A percentile compares a stretch with the other conserved stretches of the same genome.
Evolutionary conservation across 2,888 invertebrate species (phyloP).

Genomic region (Torymus aiolomorphi): DNA sequence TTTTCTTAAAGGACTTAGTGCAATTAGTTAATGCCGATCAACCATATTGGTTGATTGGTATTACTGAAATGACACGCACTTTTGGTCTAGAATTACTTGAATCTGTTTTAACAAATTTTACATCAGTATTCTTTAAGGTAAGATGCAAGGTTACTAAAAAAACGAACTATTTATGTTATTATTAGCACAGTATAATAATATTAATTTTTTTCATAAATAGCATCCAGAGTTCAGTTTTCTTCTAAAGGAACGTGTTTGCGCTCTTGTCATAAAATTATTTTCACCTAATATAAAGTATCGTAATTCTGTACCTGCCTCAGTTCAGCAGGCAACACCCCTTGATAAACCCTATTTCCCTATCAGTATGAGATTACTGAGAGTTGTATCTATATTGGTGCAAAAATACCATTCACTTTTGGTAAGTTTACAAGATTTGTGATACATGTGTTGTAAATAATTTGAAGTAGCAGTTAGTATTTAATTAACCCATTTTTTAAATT

Average conservation of each 20-base stretch:
- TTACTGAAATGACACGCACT: conserved; percentile 97
- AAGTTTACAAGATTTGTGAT: conserved; percentile 68
- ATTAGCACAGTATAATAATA: conserved; percentile 9
- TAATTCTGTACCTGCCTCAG: conserved; percentile 78
- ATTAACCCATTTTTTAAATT: conserved; percentile 37
- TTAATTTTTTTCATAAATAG: conserved; percentile 77
- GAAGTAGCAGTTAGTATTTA: too few species aligned
- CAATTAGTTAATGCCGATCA: conserved; percentile 97
- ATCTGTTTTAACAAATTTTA: conserved; percentile 91
- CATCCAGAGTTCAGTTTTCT: conserved; percentile 96
- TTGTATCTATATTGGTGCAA: conserved; percentile 94
- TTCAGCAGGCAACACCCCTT: conserved; percentile 81
- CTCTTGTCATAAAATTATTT: conserved; percentile 97
- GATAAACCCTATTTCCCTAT: conserved; percentile 98
- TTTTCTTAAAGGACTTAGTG: conserved; percentile 87
- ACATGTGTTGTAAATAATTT: not conserved
- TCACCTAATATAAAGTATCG: conserved; percentile 99
- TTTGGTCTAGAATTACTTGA: conserved; percentile 97
- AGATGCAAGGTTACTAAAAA: conserved; percentile 8
- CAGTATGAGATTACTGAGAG: conserved; percentile 93
- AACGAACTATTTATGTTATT: not conserved
- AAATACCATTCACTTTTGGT: conserved; percentile 94
- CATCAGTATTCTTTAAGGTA: conserved; percentile 90
- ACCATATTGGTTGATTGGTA: conserved; percentile 95
- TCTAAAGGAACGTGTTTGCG: conserved; percentile 97